A percentile compares a stretch with the other conserved stretches of the same genome.
Conservation (phyloP, 2,888 invertebrate species). For the Pammene fasciana region DNA sequence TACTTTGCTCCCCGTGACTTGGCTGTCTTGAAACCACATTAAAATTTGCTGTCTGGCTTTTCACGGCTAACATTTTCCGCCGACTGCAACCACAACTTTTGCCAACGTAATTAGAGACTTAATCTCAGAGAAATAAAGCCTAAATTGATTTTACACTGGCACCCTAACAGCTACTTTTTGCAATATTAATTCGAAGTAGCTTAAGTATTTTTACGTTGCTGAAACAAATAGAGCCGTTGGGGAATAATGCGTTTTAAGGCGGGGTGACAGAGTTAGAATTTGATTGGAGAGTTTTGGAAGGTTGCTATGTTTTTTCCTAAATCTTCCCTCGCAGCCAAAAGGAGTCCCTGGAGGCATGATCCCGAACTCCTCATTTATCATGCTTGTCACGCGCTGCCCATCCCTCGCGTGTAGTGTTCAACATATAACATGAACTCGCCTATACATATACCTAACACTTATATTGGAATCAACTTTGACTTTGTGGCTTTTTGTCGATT, state of each 20-base stretch:
- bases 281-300: slow-evolving; percentile 45
- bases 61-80: slow-evolving; percentile 51
- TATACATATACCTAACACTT: slow-evolving; percentile 49
- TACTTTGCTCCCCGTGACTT: slow-evolving; percentile 61
- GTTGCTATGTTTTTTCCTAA: slow-evolving; percentile 65
- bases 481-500: slow-evolving; percentile 36
- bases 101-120: slow-evolving; percentile 35
- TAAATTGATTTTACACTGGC: slow-evolving; percentile 51
- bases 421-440: slow-evolving; percentile 61
- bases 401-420: slow-evolving; percentile 75
- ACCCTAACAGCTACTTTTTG: slow-evolving; percentile 68
- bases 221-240: slow-evolving; percentile 49
- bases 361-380: slow-evolving; percentile 80
- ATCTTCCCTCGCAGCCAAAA: slow-evolving; percentile 66
- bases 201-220: slow-evolving; percentile 68
- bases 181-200: slow-evolving; percentile 72
- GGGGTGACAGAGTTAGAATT: slow-evolving; percentile 53
- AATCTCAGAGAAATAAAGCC: slow-evolving; percentile 37
- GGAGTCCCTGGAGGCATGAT: slow-evolving; percentile 78
- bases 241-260: slow-evolving; percentile 50
- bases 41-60: slow-evolving; percentile 60
- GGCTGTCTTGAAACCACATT: slow-evolving; percentile 71
- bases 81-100: slow-evolving; percentile 44
- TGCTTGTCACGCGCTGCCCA: slow-evolving; percentile 82
- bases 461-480: slow-evolving; percentile 47